These are phyloP conservation scores for Lordiphosa mommai DNA, from an alignment of 1,140 invertebrate species.

Conservation along the genomic window DNA sequence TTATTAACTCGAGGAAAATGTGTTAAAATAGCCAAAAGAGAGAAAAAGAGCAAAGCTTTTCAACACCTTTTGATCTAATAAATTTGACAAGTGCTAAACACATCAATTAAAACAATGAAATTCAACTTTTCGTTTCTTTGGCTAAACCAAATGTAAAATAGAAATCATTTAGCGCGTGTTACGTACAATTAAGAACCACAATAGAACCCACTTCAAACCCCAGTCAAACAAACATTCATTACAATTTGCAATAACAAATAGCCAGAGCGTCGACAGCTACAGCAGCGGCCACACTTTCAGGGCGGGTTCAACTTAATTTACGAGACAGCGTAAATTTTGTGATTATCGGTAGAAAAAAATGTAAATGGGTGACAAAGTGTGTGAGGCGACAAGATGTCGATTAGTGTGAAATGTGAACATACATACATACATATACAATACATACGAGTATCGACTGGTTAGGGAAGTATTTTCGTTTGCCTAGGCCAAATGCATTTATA, in stretches of 20 bases:
- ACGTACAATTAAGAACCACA: not conserved
- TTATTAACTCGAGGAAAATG: slow-evolving; percentile 67
- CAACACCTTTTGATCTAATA: slow-evolving; percentile 34
- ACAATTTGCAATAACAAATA: slow-evolving; percentile 4
- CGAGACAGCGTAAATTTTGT: slow-evolving; percentile 7
- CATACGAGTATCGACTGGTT: not conserved
- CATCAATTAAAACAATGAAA: slow-evolving; percentile 25
- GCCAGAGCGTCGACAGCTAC: not conserved
- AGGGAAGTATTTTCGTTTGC: not conserved
- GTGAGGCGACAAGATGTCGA: slow-evolving; percentile 2
- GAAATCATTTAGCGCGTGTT: not conserved
- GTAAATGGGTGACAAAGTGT: slow-evolving; percentile 2
- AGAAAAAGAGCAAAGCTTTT: slow-evolving; percentile 29
- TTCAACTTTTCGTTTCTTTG: slow-evolving; percentile 18
- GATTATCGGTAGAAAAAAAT: slow-evolving; percentile 4
- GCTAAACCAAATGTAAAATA: slow-evolving; percentile 46
- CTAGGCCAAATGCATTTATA: slow-evolving; percentile 3
- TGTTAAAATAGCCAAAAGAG: slow-evolving; percentile 49
- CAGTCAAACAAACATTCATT: slow-evolving; percentile 1
- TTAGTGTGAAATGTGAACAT: slow-evolving; percentile 6
- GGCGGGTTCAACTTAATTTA: slow-evolving; percentile 7
- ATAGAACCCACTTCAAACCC: not conserved
- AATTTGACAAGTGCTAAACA: slow-evolving; percentile 64
- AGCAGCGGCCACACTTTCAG: not conserved
- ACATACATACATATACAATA: not conserved